Evolutionary conservation across 2,888 invertebrate species (phyloP).

Genomic region (Eretmocerus hayati): DNA sequence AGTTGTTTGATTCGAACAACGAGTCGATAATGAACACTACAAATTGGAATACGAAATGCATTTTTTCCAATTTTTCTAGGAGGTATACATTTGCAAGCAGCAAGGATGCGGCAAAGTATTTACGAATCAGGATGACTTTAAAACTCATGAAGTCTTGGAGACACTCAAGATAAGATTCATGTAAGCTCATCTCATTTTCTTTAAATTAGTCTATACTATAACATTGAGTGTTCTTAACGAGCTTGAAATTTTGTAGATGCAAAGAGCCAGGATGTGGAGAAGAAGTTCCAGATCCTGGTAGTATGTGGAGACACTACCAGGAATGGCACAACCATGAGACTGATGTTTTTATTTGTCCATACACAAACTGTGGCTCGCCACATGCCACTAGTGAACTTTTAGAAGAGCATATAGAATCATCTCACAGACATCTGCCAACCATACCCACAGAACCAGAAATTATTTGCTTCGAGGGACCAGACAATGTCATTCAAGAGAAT

Average conservation of each 20-base stretch:
- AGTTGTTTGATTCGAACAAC: too few species aligned
- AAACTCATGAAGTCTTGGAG: constrained; percentile 41
- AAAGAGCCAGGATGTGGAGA: constrained; percentile 44
- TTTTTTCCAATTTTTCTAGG: constrained; percentile 36
- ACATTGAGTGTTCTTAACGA: background rate
- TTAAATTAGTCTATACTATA: background rate
- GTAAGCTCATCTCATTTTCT: constrained; percentile 27
- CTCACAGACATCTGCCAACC: constrained; percentile 39
- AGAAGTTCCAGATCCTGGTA: constrained; percentile 43
- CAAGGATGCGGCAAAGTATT: constrained; percentile 43
- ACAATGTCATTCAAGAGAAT: constrained; percentile 36
- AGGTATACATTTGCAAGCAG: constrained; percentile 43
- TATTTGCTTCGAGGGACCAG: constrained; percentile 41
- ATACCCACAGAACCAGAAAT: constrained; percentile 43
- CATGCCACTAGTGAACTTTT: constrained; percentile 39
- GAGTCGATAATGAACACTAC: too few species aligned
- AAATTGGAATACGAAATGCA: too few species aligned
- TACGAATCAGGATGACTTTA: constrained; percentile 42
- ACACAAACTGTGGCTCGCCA: constrained; percentile 40
- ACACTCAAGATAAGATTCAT: constrained; percentile 42
- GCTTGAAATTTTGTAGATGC: constrained; percentile 30
- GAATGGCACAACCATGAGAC: constrained; percentile 44
- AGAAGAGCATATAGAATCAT: constrained; percentile 42
- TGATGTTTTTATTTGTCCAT: constrained; percentile 41
- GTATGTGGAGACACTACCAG: constrained; percentile 45